Evolutionary conservation across 1,140 invertebrate genomes (phyloP), one percentile per base, ranked within the genome.

Genomic region (Tribolium madens): DNA sequence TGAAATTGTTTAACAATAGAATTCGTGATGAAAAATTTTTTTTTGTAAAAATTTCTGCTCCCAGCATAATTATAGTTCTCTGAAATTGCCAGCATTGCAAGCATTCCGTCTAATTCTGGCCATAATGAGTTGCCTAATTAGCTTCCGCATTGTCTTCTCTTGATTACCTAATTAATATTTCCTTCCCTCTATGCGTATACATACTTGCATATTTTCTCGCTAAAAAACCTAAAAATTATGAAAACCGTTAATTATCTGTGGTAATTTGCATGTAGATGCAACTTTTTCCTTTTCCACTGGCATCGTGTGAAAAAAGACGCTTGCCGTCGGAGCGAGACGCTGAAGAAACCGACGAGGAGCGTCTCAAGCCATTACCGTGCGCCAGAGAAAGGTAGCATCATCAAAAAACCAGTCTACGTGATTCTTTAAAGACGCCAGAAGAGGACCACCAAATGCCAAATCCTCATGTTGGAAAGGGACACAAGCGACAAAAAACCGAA

Each of bases 401-500:
- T 42, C 57, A 64, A 64, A 64, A 64, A 64, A 64, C n/a, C 26
- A 2, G 57, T 64, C 57, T 64, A 64, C 57, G 57, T 64, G 57
- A 64, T 64, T 64, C 57, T 64, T 64, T 64, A 26, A 21, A 72
- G 70, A 46, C 46, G 50, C 46, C 46, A 14, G 50, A 48, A 18
- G 31, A 52, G 14, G 46, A 50, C 70, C 14, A 9, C 70, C 4
- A 5, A 3, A 72, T 14, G 14, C 46, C 46, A 3, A 3, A 4
- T 18, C 2, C 46, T 9, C 26, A 18, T 9, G 50, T 3, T 12
- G 13, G 18, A 72, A 10, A 18, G 26, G 21, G 70, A 52, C 70
- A 5, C 14, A 5, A 13, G 26, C 70, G 74, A 77, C 84, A 84
- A 85, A 84, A 84, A 84, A 81, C 78, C 76, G 79, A 83, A 85